Percentiles rank a stretch among this genome's conserved stretches.
phyloP scores from a whole-genome alignment of 1,140 invertebrate species.

The Papilio dardanus region DNA sequence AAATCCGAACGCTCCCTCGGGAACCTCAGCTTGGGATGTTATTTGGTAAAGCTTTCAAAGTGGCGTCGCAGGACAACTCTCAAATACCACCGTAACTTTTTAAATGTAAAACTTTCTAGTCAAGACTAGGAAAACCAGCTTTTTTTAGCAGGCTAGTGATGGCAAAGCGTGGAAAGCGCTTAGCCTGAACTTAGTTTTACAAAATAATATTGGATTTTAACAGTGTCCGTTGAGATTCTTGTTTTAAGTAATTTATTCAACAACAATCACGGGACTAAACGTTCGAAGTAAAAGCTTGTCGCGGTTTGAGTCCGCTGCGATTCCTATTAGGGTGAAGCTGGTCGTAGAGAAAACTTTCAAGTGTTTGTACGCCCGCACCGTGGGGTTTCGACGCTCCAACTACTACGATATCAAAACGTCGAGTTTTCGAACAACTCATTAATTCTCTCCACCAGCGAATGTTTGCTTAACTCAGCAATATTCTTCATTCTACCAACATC shows the following conservation, averaged over 20 bases:
- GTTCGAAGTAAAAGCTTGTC: conserved; percentile 57
- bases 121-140: neutral
- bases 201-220: neutral
- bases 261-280: conserved; percentile 62
- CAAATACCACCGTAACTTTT: neutral
- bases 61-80: conserved; percentile 2
- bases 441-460: conserved; percentile 63
- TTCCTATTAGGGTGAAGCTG: conserved; percentile 61
- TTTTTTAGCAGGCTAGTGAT: too few species aligned
- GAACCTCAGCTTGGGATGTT: neutral
- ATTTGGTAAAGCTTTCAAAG: neutral
- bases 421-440: conserved; percentile 61
- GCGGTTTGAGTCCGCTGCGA: conserved; percentile 64
- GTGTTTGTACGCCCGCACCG: conserved; percentile 76
- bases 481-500: conserved; percentile 31
- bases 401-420: conserved; percentile 60
- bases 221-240: neutral
- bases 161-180: too few species aligned
- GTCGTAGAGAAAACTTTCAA: conserved; percentile 71
- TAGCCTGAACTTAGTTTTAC: too few species aligned
- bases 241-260: conserved; percentile 50
- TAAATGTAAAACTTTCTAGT: neutral
- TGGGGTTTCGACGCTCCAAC: conserved; percentile 74
- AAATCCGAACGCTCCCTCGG: conserved; percentile 7
- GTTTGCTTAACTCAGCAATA: conserved; percentile 59